Base-by-base conservation (phyloP, 2,113 vertebrate genomes). In the Hystrix brachyura region DNA sequence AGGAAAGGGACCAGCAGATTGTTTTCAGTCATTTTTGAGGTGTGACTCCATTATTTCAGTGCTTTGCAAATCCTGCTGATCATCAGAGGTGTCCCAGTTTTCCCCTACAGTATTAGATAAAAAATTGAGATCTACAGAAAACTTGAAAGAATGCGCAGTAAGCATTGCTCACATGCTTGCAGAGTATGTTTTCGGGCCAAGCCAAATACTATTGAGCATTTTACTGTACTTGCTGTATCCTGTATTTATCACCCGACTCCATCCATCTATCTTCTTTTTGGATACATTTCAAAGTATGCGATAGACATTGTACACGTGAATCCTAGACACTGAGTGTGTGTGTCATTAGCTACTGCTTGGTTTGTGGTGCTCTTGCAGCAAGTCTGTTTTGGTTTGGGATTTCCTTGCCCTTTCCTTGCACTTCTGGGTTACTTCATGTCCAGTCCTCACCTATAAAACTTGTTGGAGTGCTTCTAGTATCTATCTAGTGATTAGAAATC, bases 141-240 rank as follows among this genome's bases (percentile, higher is more conserved):
- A 64, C 32, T n/a, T 72, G 82, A 65, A 60, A 48, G 79, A 67
- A 21, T 5, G 4, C 34, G 1, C 19, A 21, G 53, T 21, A 27
- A 88, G 3, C 13, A 12, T 12, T 5, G 4, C 9, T 5, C 11
- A 8, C 7, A 6, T 4, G 7, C 17, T 4, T 55, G 1, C 29
- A 57, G 38, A 67, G 90, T 13, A 10, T 18, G 27, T 0, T 78
- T 34, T 27, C 21, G 79, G 12, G 25, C 25, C 27, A 17, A 51
- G 6, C 72, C 46, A 27, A 48, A 15, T 78, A 48, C 46, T 51
- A 7, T 15, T 76, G 72, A 76, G 46, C 17, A 0, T 48, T 29
- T 78, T 55, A 48, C 19, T 55, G 0, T 10, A 0, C 19, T 57
- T 69, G 71, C 23, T 69, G 7, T 55, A 0, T 38, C 27, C 14